Base-by-base conservation (phyloP, 2,888 invertebrate genomes). In the Pristionchus japonicus region DNA sequence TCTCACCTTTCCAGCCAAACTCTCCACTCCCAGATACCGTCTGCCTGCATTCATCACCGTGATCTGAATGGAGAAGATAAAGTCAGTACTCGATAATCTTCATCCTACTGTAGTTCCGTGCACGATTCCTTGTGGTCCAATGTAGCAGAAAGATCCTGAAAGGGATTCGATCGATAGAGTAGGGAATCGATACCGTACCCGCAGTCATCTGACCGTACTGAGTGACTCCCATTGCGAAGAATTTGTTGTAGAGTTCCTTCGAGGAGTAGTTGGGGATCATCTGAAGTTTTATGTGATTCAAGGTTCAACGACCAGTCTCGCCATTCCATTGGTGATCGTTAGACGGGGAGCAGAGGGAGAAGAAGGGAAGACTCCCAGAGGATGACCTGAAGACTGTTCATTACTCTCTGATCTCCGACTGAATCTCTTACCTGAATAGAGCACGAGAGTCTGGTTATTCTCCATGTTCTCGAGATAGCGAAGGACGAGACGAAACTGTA, bases 191-290 rank as follows among this genome's bases (percentile, higher is more conserved):
- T 85, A 64, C 40, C 49, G 34, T 47, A 23, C 96, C 96, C 13
- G 96, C 96, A 9, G 96, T 96, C 96, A 96, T 96, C 93, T 96
- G 96, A 0, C 96, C 96, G 93, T 96, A 96, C 95, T 96, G 95
- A 0, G 96, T 95, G 1, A 96, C 96, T 47, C 96, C 96, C 31
- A 96, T 93, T 3, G 96, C 96, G 94, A 96, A 96, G 93, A 96
- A 94, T 90, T 95, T 95, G 91, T 96, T 96, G 91, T 96, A 96
- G 89, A 95, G 93, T 3, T 95, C 94, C 85, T 95, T 94, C 4
- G 95, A 95, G 1, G 96, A 96, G 92, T 96, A 96, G 92, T 96
- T 96, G 0, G 96, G 96, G 77, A 96, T 95, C 91, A 96, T 95
- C 95, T 95, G 90, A 47, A 94, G 91, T 40, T 34, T 13, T 34